These are phyloP conservation scores for Aproaerema taeniolella DNA, from an alignment of 2,888 invertebrate species.

Conservation along the genomic window DNA sequence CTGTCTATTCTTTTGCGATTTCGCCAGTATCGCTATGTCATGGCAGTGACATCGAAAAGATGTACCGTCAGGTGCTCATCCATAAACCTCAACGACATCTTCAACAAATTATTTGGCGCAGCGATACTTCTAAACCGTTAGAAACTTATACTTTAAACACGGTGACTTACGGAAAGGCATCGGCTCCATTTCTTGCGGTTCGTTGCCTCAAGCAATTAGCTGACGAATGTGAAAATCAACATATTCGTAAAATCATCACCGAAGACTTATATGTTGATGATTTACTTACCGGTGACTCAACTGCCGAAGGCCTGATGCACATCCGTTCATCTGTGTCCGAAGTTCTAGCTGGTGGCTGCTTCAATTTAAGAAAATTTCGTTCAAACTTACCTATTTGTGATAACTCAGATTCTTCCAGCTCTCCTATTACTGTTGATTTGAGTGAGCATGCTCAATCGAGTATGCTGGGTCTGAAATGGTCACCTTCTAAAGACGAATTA, in stretches of 20 bases:
- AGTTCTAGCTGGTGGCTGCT: not conserved
- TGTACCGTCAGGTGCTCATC: constrained; percentile 3
- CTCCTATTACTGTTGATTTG: not conserved
- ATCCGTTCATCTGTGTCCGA: not conserved
- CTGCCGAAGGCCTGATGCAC: not conserved
- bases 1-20: constrained; percentile 14
- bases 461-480: constrained; percentile 8
- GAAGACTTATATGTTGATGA: constrained; percentile 18
- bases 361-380: constrained; percentile 9
- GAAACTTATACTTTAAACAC: constrained; percentile 11
- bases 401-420: not conserved
- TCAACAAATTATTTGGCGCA: constrained; percentile 5
- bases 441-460: not conserved
- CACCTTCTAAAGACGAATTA: constrained; percentile 3
- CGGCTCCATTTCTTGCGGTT: constrained; percentile 1
- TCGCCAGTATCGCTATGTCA: constrained; percentile 5
- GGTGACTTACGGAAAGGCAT: not conserved
- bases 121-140: not conserved
- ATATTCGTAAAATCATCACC: constrained; percentile 11
- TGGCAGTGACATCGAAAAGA: constrained; percentile 16
- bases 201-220: constrained; percentile 1
- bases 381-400: not conserved
- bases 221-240: constrained; percentile 1
- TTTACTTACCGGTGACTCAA: constrained; percentile 16
- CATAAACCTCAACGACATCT: constrained; percentile 10